These are phyloP conservation scores for Ferdinandea cuprea DNA, from an alignment of 2,888 invertebrate species.

Conservation along the genomic window DNA sequence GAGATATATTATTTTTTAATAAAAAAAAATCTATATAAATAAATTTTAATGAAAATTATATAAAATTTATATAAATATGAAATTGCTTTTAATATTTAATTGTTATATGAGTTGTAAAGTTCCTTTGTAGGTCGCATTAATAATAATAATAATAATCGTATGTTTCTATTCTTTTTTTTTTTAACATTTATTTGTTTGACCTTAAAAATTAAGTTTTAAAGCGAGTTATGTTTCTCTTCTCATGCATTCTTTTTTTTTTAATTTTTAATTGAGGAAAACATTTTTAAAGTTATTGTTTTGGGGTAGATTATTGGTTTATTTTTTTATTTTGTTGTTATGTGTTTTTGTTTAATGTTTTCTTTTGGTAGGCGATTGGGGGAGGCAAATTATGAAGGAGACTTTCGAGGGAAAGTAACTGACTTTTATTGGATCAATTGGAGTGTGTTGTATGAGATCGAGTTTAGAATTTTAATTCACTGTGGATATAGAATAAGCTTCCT, in stretches of 20 bases:
- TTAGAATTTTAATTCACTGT: too few species aligned
- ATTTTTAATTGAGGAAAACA: conserved; percentile 9
- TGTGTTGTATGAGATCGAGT: too few species aligned
- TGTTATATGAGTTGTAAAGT: conserved; percentile 70
- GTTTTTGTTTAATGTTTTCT: conserved; percentile 33
- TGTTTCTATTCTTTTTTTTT: conserved; percentile 55
- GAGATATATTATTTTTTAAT: conserved; percentile 31
- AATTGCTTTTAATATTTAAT: conserved; percentile 70
- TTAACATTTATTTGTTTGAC: conserved; percentile 45
- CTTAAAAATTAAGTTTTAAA: conserved; percentile 44
- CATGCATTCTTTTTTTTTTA: conserved; percentile 53
- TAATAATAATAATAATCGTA: conserved; percentile 62
- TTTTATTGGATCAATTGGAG: conserved; percentile 47
- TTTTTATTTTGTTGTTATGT: conserved; percentile 31
- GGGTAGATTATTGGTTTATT: conserved; percentile 45
- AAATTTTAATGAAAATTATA: conserved; percentile 29
- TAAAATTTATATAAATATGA: conserved; percentile 53
- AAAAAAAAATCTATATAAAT: conserved; percentile 7
- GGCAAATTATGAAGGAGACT: background rate
- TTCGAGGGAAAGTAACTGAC: background rate
- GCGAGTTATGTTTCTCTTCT: conserved; percentile 66
- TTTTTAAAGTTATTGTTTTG: conserved; percentile 32
- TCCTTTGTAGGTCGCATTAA: conserved; percentile 72
- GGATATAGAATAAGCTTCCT: too few species aligned
- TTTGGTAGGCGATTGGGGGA: background rate